Base-by-base conservation (phyloP, 2,888 invertebrate species). In the Aspidiotus destructor region DNA sequence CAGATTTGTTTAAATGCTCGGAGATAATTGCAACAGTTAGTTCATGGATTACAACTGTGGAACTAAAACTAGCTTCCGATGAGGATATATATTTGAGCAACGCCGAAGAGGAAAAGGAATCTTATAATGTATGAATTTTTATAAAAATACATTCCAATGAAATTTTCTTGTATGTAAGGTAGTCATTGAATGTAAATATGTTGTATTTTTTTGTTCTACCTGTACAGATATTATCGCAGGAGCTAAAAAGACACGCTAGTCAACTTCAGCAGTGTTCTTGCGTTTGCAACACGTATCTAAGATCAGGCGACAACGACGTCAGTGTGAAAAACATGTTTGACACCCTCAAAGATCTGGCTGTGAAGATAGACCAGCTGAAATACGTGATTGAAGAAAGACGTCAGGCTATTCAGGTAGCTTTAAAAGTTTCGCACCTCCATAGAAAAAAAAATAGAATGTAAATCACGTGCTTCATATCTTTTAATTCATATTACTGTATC, bases 321-420 rank as follows among this genome's bases (percentile, higher is more conserved):
- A 28, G 17, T 28, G 40, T 28, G 1, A 58, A 40, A 58, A 28
- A 28, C 13, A 40, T 58, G 58, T 28, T 58, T 7, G 58, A 28
- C 13, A 58, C 58, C 13, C 10, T 58, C 7, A 28, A 17, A 40
- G 17, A 58, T 28, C 58, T 58, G 5, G 28, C 17, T 17, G 2
- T 2, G 16, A 28, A 67, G 58, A 44, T 67, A 60, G 15, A 40
- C 41, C 44, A 67, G 48, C 40, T 60, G 15, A 9, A 28, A 48
- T 44, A 58, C 40, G 28, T 58, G 44, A 57, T 67, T 28, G 15
- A 28, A 42, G 67, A 67, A 58, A 67, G 42, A 52, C 67, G 58
- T 48, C 40, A 67, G 40, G 57, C 57, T 57, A 17, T 67, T 16
- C 67, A 67, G 67, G 67, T 67, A 67, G 67, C 67, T 52, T 60